A percentile compares a stretch with the other conserved stretches of the same genome.
Conservation (phyloP, 2,797 vertebrate species). For the Threskiornis aethiopicus region DNA sequence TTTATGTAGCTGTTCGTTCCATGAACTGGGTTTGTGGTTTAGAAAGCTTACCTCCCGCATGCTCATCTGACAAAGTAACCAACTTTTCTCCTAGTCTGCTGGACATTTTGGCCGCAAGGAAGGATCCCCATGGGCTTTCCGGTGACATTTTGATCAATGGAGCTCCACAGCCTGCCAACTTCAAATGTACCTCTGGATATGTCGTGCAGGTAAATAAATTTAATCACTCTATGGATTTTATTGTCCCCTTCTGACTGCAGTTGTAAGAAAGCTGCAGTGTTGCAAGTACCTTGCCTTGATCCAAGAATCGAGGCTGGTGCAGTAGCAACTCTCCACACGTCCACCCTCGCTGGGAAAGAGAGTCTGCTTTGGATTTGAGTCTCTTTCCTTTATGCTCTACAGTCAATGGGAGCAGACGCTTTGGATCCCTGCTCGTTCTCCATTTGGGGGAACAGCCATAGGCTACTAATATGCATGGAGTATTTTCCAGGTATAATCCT, state of each 20-base stretch:
- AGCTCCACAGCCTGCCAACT: slow-evolving; percentile 74
- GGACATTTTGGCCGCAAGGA: slow-evolving; percentile 79
- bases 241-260: not conserved
- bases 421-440: not conserved
- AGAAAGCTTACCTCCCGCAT: not conserved
- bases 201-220: slow-evolving; percentile 73
- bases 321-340: not conserved
- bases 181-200: slow-evolving; percentile 79
- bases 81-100: slow-evolving; percentile 67
- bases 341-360: not conserved
- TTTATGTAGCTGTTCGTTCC: accelerated
- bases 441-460: not conserved
- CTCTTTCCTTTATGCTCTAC: not conserved
- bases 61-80: not conserved
- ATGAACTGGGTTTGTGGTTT: not conserved
- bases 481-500: not conserved
- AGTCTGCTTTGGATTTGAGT: not conserved
- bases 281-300: not conserved
- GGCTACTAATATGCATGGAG: not conserved
- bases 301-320: not conserved
- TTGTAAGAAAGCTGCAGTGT: not conserved
- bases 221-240: not conserved
- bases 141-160: slow-evolving; percentile 80
- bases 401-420: accelerated
- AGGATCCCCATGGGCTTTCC: slow-evolving; percentile 72